These are phyloP conservation scores for Pseudocheirus occidentalis DNA, from an alignment of 2,797 vertebrate species.

Conservation along the genomic window DNA sequence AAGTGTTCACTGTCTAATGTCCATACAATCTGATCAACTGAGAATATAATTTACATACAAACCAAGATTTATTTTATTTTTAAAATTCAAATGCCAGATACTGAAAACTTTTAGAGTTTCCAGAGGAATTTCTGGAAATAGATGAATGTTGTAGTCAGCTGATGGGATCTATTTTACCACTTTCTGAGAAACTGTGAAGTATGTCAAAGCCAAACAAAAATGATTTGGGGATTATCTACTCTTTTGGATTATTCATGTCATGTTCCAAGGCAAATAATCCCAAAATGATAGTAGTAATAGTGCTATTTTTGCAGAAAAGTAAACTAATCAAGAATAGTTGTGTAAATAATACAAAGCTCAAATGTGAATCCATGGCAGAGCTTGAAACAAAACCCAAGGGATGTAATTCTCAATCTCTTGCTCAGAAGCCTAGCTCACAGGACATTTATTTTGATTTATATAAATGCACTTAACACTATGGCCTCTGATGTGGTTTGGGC, in stretches of 20 bases:
- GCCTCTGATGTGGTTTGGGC: background rate
- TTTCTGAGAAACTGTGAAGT: conserved; percentile 37
- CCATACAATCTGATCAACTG: background rate
- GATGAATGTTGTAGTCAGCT: too few species aligned
- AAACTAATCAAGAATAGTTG: conserved; percentile 9
- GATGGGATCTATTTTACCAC: conserved; percentile 1
- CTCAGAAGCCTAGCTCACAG: background rate
- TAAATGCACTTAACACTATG: background rate
- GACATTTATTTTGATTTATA: conserved; percentile 4
- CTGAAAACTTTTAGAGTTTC: background rate
- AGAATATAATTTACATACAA: background rate
- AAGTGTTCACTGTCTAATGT: background rate
- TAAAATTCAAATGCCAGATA: background rate
- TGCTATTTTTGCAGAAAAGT: conserved; percentile 13
- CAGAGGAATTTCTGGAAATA: background rate
- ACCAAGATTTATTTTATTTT: background rate
- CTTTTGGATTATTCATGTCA: background rate
- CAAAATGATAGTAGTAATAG: background rate
- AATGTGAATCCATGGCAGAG: background rate
- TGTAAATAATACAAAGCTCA: conserved; percentile 1
- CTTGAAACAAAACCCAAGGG: background rate
- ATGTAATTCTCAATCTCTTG: background rate
- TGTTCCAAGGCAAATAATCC: background rate
- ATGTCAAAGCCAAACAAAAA: conserved; percentile 14
- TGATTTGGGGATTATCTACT: background rate